Evolutionary conservation across 2,113 vertebrate species (phyloP), one percentile per base, ranked within the genome.

Genomic region (Oncorhynchus clarkii): DNA sequence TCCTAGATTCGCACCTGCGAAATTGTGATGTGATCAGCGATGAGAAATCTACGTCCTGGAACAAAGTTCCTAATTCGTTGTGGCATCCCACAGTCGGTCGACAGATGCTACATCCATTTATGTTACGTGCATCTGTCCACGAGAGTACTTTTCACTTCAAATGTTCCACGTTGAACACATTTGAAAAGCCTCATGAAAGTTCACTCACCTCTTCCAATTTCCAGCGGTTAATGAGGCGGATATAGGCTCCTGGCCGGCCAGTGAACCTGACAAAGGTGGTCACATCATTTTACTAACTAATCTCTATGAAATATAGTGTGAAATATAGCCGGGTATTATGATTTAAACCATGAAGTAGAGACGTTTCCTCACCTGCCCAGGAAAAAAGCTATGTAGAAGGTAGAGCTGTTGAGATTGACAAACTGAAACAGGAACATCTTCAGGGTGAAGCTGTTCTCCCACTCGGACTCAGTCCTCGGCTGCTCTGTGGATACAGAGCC

Each of bases 371-470:
- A 99, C 96, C 97, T 96, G 84, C 97, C 97, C 69, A 98, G 93
- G 91, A 99, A 98, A 92, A 99, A 99, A 5, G 97, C 97, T 5
- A 98, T 97, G 90, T 99, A 99, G 94, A 99, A 99, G 1, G 96
- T 98, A 79, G 97, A 99, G 82, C 96, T 98, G 92, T 99, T 98
- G 91, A 98, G 93, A 88, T 99, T 99, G 90, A 99, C 97, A 87
- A 99, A 99, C 89, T 99, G 97, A 91, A 99, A 99, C 85, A 98
- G 95, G 92, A 99, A 99, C 97, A 99, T 99, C 93, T 99, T 99
- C 90, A 97, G 89, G 80, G 96, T 98, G 81, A 99, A 98, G 92
- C 96, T 98, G 95, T 98, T 98, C 91, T 99, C 97, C 95, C 97
- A 99, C 86, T 99, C 97, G 0, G 96, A 95, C 88, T 99, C 96